Conservation (phyloP, 2,888 invertebrate species). For the Leucania comma region DNA sequence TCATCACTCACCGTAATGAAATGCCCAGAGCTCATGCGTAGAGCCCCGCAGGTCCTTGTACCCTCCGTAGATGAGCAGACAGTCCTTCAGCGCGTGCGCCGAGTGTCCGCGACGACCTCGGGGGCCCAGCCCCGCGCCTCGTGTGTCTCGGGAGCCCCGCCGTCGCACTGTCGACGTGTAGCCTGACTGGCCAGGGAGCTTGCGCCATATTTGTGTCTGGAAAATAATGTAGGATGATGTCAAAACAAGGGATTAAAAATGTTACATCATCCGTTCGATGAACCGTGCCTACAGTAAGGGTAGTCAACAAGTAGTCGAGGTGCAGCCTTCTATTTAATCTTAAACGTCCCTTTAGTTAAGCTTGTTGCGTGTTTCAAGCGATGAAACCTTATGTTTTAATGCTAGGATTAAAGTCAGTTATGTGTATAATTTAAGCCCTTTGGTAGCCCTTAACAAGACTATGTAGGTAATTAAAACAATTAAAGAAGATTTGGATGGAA, state of each 20-base stretch:
- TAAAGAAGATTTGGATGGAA: neutral
- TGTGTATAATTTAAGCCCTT: neutral
- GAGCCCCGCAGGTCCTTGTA: conserved; percentile 96
- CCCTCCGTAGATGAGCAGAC: conserved; percentile 96
- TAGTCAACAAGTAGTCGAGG: conserved; percentile 1
- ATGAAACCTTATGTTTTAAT: conserved; percentile 18
- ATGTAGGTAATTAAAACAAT: neutral
- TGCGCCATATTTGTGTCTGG: conserved; percentile 81
- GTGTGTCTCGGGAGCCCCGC: conserved; percentile 78
- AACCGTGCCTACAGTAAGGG: neutral
- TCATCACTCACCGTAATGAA: conserved; percentile 93
- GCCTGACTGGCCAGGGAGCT: conserved; percentile 89
- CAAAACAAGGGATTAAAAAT: neutral
- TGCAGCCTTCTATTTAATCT: neutral
- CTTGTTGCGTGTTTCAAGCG: conserved; percentile 5
- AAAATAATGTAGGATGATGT: neutral
- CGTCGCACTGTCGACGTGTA: conserved; percentile 89
- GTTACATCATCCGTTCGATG: too few species aligned
- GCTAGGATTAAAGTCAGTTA: neutral
- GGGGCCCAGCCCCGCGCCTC: conserved; percentile 90
- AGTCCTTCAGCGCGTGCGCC: conserved; percentile 94
- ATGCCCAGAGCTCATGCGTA: conserved; percentile 96
- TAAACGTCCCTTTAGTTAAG: conserved; percentile 8
- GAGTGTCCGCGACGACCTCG: conserved; percentile 95
- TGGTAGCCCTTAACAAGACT: neutral